A percentile compares a stretch with the other conserved stretches of the same genome.
phyloP scores from a whole-genome alignment of 2,113 vertebrate genomes.

The Gambusia affinis region DNA sequence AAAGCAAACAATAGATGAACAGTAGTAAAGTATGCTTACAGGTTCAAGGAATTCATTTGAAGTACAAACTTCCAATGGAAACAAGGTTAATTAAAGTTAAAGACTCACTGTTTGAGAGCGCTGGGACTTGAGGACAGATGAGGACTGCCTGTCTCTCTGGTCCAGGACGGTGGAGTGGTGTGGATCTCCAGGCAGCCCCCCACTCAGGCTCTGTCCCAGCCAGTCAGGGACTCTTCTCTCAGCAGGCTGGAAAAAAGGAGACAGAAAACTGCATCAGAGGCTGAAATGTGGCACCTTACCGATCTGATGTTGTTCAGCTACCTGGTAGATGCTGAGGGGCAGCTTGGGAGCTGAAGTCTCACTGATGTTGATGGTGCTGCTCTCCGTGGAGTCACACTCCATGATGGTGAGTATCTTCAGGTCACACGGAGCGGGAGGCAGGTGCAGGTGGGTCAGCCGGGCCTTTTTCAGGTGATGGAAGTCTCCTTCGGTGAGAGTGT shows the following conservation, averaged over 20 bases:
- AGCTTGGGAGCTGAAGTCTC: conserved; percentile 78
- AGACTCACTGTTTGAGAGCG: conserved; percentile 84
- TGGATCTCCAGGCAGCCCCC: conserved; percentile 90
- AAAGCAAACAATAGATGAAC: no score
- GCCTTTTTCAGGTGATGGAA: conserved; percentile 98
- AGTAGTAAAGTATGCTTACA: no score
- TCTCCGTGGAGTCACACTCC: conserved; percentile 90
- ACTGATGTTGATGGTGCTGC: conserved; percentile 79
- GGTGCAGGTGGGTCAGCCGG: conserved; percentile 90
- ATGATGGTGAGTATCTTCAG: conserved; percentile 96
- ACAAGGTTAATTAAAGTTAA: not conserved
- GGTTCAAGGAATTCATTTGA: no score
- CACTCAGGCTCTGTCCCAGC: conserved; percentile 84
- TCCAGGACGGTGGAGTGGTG: conserved; percentile 87
- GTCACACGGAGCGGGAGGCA: conserved; percentile 79
- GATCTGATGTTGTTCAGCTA: conserved; percentile 32
- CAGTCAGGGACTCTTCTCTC: conserved; percentile 77
- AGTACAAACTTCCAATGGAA: no score
- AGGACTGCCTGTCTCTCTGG: conserved; percentile 70
- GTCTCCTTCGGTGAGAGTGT: conserved; percentile 95
- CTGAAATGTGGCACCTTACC: not conserved
- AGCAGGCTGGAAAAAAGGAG: conserved; percentile 49
- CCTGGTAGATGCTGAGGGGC: conserved; percentile 91
- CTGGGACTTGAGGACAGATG: conserved; percentile 70
- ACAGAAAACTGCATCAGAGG: not conserved